A percentile compares a stretch with the other conserved stretches of the same genome.
Conservation (phyloP, 2,888 invertebrate genomes). For the Scaptomyza caliginosa region DNA sequence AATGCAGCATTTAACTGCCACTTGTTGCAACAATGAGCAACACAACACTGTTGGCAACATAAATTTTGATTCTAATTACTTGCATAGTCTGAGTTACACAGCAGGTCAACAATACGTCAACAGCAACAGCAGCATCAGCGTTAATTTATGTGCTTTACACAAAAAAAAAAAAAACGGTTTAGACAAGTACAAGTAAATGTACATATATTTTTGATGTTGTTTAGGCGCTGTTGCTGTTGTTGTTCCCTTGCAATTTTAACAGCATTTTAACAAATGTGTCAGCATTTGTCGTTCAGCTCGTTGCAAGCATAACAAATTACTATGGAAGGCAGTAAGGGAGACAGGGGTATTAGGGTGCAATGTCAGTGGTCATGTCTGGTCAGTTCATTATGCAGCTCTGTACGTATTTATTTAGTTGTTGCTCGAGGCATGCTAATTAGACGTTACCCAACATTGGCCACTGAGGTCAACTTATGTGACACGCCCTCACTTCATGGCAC, state of each 20-base stretch:
- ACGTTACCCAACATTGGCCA: constrained; percentile 33
- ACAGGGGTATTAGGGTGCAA: not conserved
- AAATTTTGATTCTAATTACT: constrained; percentile 73
- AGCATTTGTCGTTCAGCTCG: constrained; percentile 37
- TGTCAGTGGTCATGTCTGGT: constrained; percentile 47
- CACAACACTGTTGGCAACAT: constrained; percentile 44
- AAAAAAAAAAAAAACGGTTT: not conserved
- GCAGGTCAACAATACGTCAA: constrained; percentile 40
- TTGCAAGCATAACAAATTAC: constrained; percentile 38
- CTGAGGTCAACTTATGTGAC: constrained; percentile 33
- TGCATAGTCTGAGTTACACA: constrained; percentile 44
- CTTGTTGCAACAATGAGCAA: constrained; percentile 50
- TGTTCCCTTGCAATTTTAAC: constrained; percentile 44
- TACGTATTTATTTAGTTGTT: constrained; percentile 44
- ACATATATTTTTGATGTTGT: constrained; percentile 2
- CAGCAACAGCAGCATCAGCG: constrained; percentile 32
- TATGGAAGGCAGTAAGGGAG: not conserved
- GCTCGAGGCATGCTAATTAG: constrained; percentile 62
- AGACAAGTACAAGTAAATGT: constrained; percentile 9
- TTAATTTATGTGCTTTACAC: constrained; percentile 60
- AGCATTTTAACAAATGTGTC: constrained; percentile 55
- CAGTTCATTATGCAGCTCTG: constrained; percentile 55
- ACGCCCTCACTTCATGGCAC: constrained; percentile 1
- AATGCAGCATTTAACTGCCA: constrained; percentile 40
- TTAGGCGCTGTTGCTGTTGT: constrained; percentile 11